phyloP scores from a whole-genome alignment of 2,797 vertebrate genomes.

The Eurystomus glaucurus region DNA sequence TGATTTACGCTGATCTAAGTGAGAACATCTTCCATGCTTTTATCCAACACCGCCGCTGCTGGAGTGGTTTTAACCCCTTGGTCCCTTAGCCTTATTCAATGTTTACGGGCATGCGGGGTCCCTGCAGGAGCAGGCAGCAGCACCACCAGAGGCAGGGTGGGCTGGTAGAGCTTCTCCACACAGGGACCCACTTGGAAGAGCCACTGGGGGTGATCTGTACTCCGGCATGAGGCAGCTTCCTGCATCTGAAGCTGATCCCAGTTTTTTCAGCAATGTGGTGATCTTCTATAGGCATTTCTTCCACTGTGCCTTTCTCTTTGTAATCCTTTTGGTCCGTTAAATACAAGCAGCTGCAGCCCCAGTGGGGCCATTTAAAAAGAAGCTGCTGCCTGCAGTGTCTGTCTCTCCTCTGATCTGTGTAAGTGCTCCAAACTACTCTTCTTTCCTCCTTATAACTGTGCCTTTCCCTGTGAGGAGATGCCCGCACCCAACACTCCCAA shows the following conservation, averaged over 20 bases:
- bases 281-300: neutral
- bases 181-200: neutral
- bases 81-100: neutral
- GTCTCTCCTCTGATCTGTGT: neutral
- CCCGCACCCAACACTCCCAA: neutral
- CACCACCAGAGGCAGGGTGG: neutral
- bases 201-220: neutral
- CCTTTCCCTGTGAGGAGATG: neutral
- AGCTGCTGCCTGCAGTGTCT: neutral
- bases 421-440: neutral
- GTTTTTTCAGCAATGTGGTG: neutral
- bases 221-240: neutral
- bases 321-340: neutral
- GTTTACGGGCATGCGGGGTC: rapidly evolving
- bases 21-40: neutral
- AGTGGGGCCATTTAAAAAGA: neutral
- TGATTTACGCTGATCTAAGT: neutral
- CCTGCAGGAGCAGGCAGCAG: neutral
- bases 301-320: neutral
- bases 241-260: neutral
- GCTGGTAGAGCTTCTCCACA: neutral
- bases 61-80: neutral
- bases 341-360: neutral
- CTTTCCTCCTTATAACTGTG: neutral
- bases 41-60: neutral